phyloP scores from a whole-genome alignment of 2,113 vertebrate genomes.

The Synchiropus splendidus region DNA sequence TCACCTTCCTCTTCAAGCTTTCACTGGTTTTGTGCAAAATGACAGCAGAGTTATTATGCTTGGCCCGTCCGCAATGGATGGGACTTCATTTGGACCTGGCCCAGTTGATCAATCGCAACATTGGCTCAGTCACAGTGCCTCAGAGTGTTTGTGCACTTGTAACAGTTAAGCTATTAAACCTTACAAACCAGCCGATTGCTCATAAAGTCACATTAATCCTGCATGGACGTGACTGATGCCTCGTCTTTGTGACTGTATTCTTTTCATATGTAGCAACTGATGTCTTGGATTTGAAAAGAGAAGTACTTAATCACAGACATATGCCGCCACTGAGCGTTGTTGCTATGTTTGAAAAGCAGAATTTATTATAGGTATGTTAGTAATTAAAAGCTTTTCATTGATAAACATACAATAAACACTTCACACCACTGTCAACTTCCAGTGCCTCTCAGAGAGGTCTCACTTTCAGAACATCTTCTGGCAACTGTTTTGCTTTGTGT shows the following conservation, averaged over 20 bases:
- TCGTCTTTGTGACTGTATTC: too few species aligned
- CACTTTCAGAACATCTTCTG: too few species aligned
- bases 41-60: conserved; percentile 46
- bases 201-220: conserved; percentile 26
- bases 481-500: too few species aligned
- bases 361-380: too few species aligned
- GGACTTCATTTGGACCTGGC: conserved; percentile 40
- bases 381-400: too few species aligned
- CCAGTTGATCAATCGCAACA: conserved; percentile 55
- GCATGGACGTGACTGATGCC: conserved; percentile 22
- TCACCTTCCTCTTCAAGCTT: not conserved
- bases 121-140: conserved; percentile 43
- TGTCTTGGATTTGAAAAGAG: conserved; percentile 15
- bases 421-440: too few species aligned
- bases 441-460: too few species aligned
- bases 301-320: too few species aligned
- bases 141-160: conserved; percentile 8
- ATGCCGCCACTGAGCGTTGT: too few species aligned
- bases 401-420: too few species aligned
- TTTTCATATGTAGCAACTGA: conserved; percentile 10
- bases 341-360: too few species aligned
- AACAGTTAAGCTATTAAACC: conserved; percentile 40
- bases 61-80: conserved; percentile 36
- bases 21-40: conserved; percentile 25
- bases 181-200: conserved; percentile 35